Base-by-base conservation (phyloP, 2,888 invertebrate species). In the Amphiduros pacificus region DNA sequence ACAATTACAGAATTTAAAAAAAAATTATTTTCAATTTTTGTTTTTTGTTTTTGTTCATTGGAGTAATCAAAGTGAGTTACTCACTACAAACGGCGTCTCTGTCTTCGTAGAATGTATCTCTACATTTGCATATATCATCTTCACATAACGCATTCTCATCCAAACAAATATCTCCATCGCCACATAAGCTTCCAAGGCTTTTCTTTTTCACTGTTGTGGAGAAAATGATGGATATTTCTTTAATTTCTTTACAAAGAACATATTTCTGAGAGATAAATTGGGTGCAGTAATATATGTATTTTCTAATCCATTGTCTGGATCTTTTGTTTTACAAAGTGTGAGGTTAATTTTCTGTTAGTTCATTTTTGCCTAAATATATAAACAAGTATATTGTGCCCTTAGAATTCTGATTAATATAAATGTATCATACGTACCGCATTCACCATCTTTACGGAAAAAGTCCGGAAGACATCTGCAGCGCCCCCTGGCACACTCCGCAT, bases 131-230 rank as follows among this genome's bases (percentile, higher is more conserved):
- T 11, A 32, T 22, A 2, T 65, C 67, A 4, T 51, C 60, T 4
- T 22, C 22, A 54, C 69, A 69, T 36, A 44, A 24, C 4, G 69
- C 63, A 50, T 69, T 69, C 29, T 52, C 60, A 48, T 67, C 69
- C 24, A 51, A 14, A 60, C 69, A 69, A 1, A 61, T 28, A 40
- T 68, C 65, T 24, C 51, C 67, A 3, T 29, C 22, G 11, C n/a
- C 28, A 44, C 68, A 68, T 0, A 52, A 50, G 22, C 51, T 54
- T 0, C 62, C 66, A 11, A 64, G 56, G 27, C 44, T 61, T 9
- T 51, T 60, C 60, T 62, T 58, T 20, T 61, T 57, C 3, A 64
- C 66, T 66, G 50, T n/a, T 48, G 22, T 28, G 24, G 29, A 40
- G 9, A 26, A 6, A 36, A 31, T 29, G 20, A 53, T 28, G 26